A percentile compares a stretch with the other conserved stretches of the same genome.
phyloP scores from a whole-genome alignment of 2,888 invertebrate genomes.

The Sphaerophoria rueppellii region DNA sequence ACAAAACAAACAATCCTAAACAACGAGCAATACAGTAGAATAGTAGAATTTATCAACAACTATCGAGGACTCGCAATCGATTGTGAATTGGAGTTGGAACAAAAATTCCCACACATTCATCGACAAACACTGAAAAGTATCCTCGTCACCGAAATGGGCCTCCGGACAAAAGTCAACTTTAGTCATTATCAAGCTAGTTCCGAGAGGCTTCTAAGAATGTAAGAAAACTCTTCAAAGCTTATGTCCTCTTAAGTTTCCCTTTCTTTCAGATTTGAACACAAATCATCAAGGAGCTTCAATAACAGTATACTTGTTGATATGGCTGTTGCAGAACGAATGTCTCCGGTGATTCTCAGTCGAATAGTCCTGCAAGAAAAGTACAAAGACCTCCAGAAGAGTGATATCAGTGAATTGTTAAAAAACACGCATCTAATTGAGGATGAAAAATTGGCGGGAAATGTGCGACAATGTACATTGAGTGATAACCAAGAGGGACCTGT shows the following conservation, averaged over 20 bases:
- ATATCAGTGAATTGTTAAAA: slow-evolving; percentile 78
- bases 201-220: slow-evolving; percentile 82
- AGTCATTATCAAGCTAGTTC: slow-evolving; percentile 84
- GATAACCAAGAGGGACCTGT: slow-evolving; percentile 93
- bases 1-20: slow-evolving; percentile 76
- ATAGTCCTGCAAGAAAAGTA: slow-evolving; percentile 79
- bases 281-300: slow-evolving; percentile 68
- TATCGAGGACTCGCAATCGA: slow-evolving; percentile 84
- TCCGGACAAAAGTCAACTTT: slow-evolving; percentile 86
- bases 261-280: slow-evolving; percentile 76
- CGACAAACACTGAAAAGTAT: slow-evolving; percentile 87
- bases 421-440: slow-evolving; percentile 79
- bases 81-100: slow-evolving; percentile 84
- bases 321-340: slow-evolving; percentile 76
- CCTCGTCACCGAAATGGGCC: slow-evolving; percentile 86
- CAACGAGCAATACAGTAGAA: slow-evolving; percentile 74
- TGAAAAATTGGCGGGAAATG: slow-evolving; percentile 78
- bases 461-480: slow-evolving; percentile 87
- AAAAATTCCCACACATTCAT: slow-evolving; percentile 84
- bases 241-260: neutral
- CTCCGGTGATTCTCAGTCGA: slow-evolving; percentile 79
- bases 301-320: slow-evolving; percentile 77
- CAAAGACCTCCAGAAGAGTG: slow-evolving; percentile 75
- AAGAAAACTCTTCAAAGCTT: slow-evolving; percentile 43
- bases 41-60: slow-evolving; percentile 83